Conservation (phyloP, 2,888 invertebrate species). For the Ectropis crepuscularia region DNA sequence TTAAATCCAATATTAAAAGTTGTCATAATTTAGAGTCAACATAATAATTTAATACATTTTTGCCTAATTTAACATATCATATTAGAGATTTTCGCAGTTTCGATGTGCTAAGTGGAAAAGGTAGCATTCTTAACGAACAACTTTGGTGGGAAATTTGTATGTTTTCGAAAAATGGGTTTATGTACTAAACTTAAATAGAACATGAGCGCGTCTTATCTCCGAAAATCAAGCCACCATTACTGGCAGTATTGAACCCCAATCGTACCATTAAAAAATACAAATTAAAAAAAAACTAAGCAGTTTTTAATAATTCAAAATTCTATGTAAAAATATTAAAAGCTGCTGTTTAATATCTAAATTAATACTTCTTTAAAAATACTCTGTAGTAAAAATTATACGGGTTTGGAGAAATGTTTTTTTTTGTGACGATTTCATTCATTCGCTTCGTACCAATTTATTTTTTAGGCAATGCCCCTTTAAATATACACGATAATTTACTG, state of each 20-base stretch:
- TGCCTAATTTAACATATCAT: too few relatives aligned
- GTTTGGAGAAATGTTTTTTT: constrained; percentile 7
- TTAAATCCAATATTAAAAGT: too few relatives aligned
- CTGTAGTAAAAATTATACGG: constrained; percentile 43
- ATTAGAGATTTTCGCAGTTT: too few relatives aligned
- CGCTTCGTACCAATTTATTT: too few relatives aligned
- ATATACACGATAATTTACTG: too few relatives aligned
- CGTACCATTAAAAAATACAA: constrained; percentile 36
- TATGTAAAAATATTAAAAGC: constrained; percentile 51
- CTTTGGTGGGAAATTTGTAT: too few relatives aligned
- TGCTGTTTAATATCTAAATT: constrained; percentile 58
- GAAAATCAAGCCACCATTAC: constrained; percentile 14
- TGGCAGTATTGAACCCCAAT: constrained; percentile 37
- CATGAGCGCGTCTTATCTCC: neutral
- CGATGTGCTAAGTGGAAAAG: too few relatives aligned
- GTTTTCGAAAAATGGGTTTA: too few relatives aligned
- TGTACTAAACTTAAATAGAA: neutral
- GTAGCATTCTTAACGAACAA: too few relatives aligned
- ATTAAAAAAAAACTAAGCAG: constrained; percentile 36
- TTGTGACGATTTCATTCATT: constrained; percentile 33
- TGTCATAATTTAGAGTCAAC: too few relatives aligned
- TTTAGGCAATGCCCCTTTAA: too few relatives aligned
- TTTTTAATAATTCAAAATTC: constrained; percentile 46
- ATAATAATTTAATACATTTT: too few relatives aligned
- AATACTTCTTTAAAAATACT: constrained; percentile 71